Base-by-base conservation (phyloP, 2,113 vertebrate genomes). In the Xenopus tropicalis region DNA sequence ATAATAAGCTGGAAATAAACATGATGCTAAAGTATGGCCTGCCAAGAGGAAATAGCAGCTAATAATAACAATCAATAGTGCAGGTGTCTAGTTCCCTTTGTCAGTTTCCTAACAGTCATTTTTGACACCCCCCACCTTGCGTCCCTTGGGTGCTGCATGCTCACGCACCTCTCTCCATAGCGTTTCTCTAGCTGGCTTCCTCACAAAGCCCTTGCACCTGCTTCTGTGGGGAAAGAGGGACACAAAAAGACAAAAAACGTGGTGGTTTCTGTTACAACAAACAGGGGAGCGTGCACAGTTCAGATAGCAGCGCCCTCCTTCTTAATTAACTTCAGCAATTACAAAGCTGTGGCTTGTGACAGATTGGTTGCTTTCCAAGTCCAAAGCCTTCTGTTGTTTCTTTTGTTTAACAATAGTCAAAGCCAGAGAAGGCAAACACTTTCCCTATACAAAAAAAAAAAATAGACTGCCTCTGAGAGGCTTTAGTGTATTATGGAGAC, bases 301-400 rank as follows among this genome's bases (percentile, higher is more conserved):
- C 65, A 69, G 23, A 1, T 29, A 42, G 42, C 23, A 59, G 2
- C 19, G 61, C 72, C 69, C 75, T 80, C 82, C 66, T 72, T 70
- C 74, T 77, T 64, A 62, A 80, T 79, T 81, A 79, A 81, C 80
- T 48, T 71, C 67, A 14, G 3, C 75, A 44, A 43, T 77, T 24
- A 70, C 77, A 61, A 78, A 54, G 51, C 42, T 46, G 66, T 17
- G 10, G n/a, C 21, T 43, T 42, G 1, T 29, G 62, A 42, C 70
- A 0, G 69, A 16, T 29, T 42, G 73, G 73, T 69, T 20, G 58
- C 73, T 14, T 58, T 69, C 66, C 66, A 69, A 69, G 63, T 67
- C 72, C 51, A 51, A 69, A 54, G 66, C 65, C 66, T 54, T 62
- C 44, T 69, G 66, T 48, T 69, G 66, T 56, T 75, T 23, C 48